phyloP scores from a whole-genome alignment of 64 coral and sea anemone genomes.

The Acropora yongei region DNA sequence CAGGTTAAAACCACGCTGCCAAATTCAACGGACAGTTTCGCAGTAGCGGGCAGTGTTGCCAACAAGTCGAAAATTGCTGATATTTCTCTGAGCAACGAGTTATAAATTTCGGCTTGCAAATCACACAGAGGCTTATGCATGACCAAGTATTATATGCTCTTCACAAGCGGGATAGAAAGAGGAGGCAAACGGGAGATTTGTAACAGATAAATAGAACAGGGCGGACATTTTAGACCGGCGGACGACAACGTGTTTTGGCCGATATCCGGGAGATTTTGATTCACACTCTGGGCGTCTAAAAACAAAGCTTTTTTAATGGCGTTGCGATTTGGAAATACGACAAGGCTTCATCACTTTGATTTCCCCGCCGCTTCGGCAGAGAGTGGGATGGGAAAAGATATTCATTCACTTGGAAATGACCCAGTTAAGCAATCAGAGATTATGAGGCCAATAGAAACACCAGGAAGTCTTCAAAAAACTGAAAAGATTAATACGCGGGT shows the following conservation, averaged over 20 bases:
- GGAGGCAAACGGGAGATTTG: neutral
- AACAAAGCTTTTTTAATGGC: conserved; percentile 37
- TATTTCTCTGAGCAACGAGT: neutral
- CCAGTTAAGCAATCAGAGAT: conserved; percentile 18
- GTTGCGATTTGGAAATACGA: conserved; percentile 81
- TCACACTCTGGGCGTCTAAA: neutral
- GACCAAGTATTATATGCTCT: neutral
- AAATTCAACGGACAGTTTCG: neutral
- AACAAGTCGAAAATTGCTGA: neutral
- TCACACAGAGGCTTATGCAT: too few species aligned
- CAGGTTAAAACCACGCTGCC: neutral
- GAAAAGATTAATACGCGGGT: conserved; percentile 39
- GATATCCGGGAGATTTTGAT: conserved; percentile 15
- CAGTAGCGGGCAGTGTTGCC: neutral
- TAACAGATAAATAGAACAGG: neutral
- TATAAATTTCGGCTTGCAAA: neutral
- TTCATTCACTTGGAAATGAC: conserved; percentile 22
- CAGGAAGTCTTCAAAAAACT: conserved; percentile 36
- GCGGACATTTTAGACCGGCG: neutral
- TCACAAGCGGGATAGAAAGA: neutral
- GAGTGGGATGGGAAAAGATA: conserved; percentile 38
- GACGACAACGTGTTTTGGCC: neutral
- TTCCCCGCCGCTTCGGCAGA: conserved; percentile 68
- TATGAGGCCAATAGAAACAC: conserved; percentile 30
- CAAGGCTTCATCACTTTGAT: conserved; percentile 84